Evolutionary conservation across 2,888 invertebrate genomes (phyloP), one percentile per base, ranked within the genome.

Genomic region (Girardia tigrina): DNA sequence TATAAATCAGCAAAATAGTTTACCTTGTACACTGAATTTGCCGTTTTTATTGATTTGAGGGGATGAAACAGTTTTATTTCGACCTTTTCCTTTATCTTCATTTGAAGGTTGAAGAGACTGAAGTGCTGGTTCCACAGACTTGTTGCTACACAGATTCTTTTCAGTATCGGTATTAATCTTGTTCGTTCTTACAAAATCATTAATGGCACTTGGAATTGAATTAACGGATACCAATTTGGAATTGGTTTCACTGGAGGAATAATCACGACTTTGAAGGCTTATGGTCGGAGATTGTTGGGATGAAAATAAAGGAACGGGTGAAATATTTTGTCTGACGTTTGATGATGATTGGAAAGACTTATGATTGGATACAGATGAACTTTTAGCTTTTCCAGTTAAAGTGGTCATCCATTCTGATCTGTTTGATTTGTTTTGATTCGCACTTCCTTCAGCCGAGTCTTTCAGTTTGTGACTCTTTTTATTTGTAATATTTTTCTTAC

Each of bases 341-440:
- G 56, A n/a, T 16, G 56, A 12, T 56, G n/a, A 56, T 56, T 56
- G 56, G 56, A 56, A 56, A 56, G 56, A 56, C 56, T n/a, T 56
- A 2, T 23, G 56, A 56, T 56, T 56, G 2, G 56, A 56, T 16
- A 23, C 4, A 4, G 56, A 23, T 56, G n/a, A 4, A 8, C 6
- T 56, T 20, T 56, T 56, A 2, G 4, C 4, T 56, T 56, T 56
- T 4, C 20, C 4, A 20, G 56, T 56, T 4, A 4, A 12, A 56
- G 23, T 16, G 23, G 6, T 56, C n/a, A 56, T 56, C 56, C 56
- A 56, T 6, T 56, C 56, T 56, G n/a, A 12, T 56, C 8, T 23
- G 4, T 20, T 2, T 56, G 56, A 56, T 56, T 56, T 56, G 2
- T 56, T 16, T 56, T n/a, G 23, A n/a, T 56, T 56, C 8, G n/a